phyloP scores from a whole-genome alignment of 2,888 invertebrate species.

The Drosophila lacicola region DNA sequence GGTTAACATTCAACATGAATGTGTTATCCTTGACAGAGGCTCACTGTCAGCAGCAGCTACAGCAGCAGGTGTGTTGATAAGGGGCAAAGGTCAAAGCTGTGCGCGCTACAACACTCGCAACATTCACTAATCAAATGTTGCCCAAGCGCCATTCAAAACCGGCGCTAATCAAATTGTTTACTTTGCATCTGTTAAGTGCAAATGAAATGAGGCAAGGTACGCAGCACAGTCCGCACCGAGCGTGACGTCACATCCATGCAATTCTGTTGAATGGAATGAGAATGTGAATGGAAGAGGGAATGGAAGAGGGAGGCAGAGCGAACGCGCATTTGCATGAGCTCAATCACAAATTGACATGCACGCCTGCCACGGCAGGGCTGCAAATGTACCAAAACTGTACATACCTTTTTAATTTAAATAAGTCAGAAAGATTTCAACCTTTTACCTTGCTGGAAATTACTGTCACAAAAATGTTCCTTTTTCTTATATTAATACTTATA shows the following conservation, averaged over 20 bases:
- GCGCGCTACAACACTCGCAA: conserved; percentile 33
- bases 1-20: conserved; percentile 36
- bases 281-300: background rate
- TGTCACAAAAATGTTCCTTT: no score
- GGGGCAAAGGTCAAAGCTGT: conserved; percentile 61
- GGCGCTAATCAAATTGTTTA: conserved; percentile 43
- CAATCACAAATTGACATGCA: conserved; percentile 1
- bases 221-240: background rate
- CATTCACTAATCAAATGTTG: conserved; percentile 60
- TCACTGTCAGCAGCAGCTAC: conserved; percentile 68
- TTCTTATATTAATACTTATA: no score
- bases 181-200: conserved; percentile 37
- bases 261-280: conserved; percentile 12
- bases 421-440: no score
- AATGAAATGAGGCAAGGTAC: conserved; percentile 13
- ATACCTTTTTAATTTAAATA: no score
- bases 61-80: conserved; percentile 73
- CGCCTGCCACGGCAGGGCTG: no score
- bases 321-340: conserved; percentile 12
- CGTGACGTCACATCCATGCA: conserved; percentile 17
- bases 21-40: conserved; percentile 67
- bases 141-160: conserved; percentile 14
- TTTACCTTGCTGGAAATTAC: no score
- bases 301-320: background rate
- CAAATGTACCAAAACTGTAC: background rate